Percentiles rank a stretch among this genome's conserved stretches.
phyloP scores from a whole-genome alignment of 2,888 invertebrate genomes.

The Pterobdella sp. region DNA sequence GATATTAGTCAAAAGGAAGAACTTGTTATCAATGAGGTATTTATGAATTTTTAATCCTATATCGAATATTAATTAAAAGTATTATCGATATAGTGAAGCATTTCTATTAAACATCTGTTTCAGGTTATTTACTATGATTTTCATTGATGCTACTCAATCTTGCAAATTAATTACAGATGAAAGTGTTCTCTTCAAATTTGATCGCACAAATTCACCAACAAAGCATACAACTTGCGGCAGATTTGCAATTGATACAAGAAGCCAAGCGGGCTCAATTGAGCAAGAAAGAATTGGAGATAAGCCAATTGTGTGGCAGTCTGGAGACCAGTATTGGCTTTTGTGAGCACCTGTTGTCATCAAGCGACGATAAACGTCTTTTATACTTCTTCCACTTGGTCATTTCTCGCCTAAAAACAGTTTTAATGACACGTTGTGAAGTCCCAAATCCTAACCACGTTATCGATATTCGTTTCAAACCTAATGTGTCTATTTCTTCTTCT shows the following conservation, averaged over 20 bases:
- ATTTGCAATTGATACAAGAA: slow-evolving; percentile 69
- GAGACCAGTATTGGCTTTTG: slow-evolving; percentile 83
- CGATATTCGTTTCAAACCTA: slow-evolving; percentile 42
- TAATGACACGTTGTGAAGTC: slow-evolving; percentile 43
- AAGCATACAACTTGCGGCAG: slow-evolving; percentile 40
- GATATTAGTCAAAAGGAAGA: slow-evolving; percentile 78
- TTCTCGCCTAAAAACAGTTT: slow-evolving; percentile 42
- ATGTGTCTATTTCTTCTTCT: slow-evolving; percentile 25
- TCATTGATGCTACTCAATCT: too few species aligned
- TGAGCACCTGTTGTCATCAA: slow-evolving; percentile 61
- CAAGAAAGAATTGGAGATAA: slow-evolving; percentile 74
- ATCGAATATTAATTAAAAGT: neutral
- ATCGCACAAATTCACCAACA: slow-evolving; percentile 44
- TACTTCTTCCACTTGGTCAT: slow-evolving; percentile 44
- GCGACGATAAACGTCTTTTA: slow-evolving; percentile 44
- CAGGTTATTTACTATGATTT: too few species aligned
- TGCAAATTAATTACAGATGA: slow-evolving; percentile 55
- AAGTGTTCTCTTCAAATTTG: slow-evolving; percentile 73
- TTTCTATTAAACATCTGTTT: too few species aligned
- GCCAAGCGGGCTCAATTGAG: slow-evolving; percentile 70
- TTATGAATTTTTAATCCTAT: neutral
- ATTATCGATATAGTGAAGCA: too few species aligned
- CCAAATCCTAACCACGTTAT: slow-evolving; percentile 48
- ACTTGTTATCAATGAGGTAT: slow-evolving; percentile 65
- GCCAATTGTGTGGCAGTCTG: slow-evolving; percentile 72